Base-by-base conservation (phyloP, 1,140 invertebrate species). In the Drosophila obscura region DNA sequence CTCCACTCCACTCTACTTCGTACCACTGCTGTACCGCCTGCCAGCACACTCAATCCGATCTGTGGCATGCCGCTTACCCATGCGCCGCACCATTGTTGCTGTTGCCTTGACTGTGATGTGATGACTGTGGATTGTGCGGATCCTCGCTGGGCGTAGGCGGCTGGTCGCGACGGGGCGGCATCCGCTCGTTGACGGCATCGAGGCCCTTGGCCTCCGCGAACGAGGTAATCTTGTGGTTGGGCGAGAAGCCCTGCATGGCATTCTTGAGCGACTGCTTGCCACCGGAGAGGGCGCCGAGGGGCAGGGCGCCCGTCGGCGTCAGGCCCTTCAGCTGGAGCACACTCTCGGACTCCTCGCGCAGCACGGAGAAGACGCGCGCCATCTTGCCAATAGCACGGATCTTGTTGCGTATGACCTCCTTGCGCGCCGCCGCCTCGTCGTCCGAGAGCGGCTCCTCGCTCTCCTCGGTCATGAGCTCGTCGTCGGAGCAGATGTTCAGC, bases 301-400 rank as follows among this genome's bases (percentile, higher is more conserved):
- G 99, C 76, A 99, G 93, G 73, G 98, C 97, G 89, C 99, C 99
- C 89, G 99, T 99, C 13, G 99, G 99, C 80, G 99, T 99, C 22
- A 99, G 95, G 63, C 99, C 99, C 93, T 99, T 99, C 77, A 99
- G 94, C 93, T 99, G 98, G 77, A 99, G 94, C 65, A 99, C 99
- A 93, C 97, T 98, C 94, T 99, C 99, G 93, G 98, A 99, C 92
- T 99, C 99, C 94, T 99, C 99, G 93, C 98, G 98, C 59, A 91
- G 67, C 62, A 91, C 90, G 6, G 90, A 91, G 77, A 91, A 91
- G 45, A 91, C 90, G 48, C 88, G 87, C 11, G 90, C 99, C 99
- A 99, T 99, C 94, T 99, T 99, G 81, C 99, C 99, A 93, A 99
- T 99, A 79, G 99, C 99, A 91, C 99, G 94, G 91, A 99, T 99